Base-by-base conservation (phyloP, 2,888 invertebrate genomes). In the Amphipoea oculea region DNA sequence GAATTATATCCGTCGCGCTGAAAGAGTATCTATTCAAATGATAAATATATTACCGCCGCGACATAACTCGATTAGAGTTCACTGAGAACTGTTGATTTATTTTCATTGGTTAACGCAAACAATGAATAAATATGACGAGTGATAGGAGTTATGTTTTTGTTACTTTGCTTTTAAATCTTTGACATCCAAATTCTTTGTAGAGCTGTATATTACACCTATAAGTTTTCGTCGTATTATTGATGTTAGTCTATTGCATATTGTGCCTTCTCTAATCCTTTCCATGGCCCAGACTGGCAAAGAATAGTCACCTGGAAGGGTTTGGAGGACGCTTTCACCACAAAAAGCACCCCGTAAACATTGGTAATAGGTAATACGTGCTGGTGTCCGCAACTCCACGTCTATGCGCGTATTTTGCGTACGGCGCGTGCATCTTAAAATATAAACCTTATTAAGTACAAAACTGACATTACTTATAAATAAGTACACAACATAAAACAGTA, bases 1-100 rank as follows among this genome's bases (percentile, higher is more conserved):
- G 66, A 74, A 79, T 79, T 79, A 82, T 67, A 36, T 51, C 63
- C 71, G 14, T 40, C 20, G 51, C 42, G 57, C 62, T 57, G 48
- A 62, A 73, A 73, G 54, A 67, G 42, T 3, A 23, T 42, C 70
- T 65, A 54, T 70, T 67, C n/a, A 84, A 71, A 70, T 63, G 7
- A 45, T 79, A 78, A 68, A 76, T 29, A 54, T 63, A 62, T 66
- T 81, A 42, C 42, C 48, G 20, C 23, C 36, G 20, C 14, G 36
- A 40, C 12, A 7, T 54, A 48, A 72, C 57, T 62, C 29, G 42
- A 42, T 70, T 51, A 60, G 3, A 42, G 42, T 66, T 65, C 65
- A 23, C 14, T 40, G 54, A 40, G 40, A 17, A 62, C 23, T 40
- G 82, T 51, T 45, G 40, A n/a, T 36, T 72, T 60, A 54, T 72